These are phyloP conservation scores for Caenorhabditis sinica DNA, from an alignment of 2,888 invertebrate genomes.

Conservation along the genomic window DNA sequence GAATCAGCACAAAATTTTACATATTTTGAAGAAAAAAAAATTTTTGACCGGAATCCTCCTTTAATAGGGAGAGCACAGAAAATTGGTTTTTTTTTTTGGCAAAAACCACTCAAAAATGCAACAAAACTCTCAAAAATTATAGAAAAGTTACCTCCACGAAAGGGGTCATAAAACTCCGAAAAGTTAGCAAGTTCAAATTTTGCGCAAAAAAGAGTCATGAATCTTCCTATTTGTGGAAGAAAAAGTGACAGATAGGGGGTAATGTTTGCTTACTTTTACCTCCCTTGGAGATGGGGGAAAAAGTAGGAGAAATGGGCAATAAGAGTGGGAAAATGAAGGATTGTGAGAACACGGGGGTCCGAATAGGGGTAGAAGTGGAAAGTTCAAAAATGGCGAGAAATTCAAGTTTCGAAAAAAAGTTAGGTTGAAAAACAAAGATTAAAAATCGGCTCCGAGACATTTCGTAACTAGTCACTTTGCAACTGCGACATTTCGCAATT, in stretches of 20 bases:
- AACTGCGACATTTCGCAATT: too few relatives aligned
- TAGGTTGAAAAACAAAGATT: background rate
- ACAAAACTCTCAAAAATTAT: background rate
- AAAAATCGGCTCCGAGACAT: too few relatives aligned
- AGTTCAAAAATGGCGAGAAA: background rate
- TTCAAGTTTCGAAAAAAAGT: background rate
- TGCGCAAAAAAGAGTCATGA: background rate
- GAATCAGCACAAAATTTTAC: too few relatives aligned
- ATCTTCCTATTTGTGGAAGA: background rate
- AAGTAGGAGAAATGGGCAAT: background rate
- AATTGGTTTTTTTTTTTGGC: too few relatives aligned
- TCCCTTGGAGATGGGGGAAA: background rate
- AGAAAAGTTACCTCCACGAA: background rate
- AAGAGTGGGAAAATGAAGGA: background rate
- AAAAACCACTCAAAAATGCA: background rate
- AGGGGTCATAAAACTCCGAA: conserved; percentile 2
- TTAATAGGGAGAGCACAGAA: too few relatives aligned
- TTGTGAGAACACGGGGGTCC: background rate
- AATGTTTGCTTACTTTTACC: conserved; percentile 8
- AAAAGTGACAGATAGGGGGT: background rate
- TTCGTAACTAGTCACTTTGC: too few relatives aligned
- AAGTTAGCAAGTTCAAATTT: background rate
- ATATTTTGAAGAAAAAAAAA: too few relatives aligned
- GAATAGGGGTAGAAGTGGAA: background rate
- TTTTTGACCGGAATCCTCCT: too few relatives aligned